These are phyloP conservation scores for Peromyscus eremicus DNA, from an alignment of 2,797 vertebrate genomes.

Conservation along the genomic window DNA sequence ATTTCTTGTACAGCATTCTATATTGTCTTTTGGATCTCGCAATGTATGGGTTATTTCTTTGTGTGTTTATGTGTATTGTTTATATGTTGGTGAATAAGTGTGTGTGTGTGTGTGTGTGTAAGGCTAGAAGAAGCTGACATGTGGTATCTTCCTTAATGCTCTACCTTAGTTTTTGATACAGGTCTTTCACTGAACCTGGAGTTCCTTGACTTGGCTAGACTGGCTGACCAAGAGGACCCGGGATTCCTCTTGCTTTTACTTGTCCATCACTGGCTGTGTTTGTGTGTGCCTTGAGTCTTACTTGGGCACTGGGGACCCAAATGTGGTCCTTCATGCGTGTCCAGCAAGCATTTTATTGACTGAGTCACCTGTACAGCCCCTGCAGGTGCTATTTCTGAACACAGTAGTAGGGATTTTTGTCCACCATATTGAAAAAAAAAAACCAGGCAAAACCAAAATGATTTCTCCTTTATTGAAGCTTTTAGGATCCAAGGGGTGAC, in stretches of 20 bases:
- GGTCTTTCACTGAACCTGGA: background rate
- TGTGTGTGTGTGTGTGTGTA: too few species aligned
- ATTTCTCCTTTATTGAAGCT: background rate
- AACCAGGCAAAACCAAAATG: background rate
- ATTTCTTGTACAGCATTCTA: conserved; percentile 18
- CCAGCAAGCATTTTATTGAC: background rate
- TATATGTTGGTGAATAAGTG: background rate
- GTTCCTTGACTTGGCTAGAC: background rate
- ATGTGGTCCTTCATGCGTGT: background rate
- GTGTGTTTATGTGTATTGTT: background rate
- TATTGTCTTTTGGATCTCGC: conserved; percentile 34
- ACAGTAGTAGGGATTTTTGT: background rate
- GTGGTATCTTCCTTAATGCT: background rate
- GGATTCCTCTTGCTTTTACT: background rate
- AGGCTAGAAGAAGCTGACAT: background rate
- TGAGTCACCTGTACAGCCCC: background rate
- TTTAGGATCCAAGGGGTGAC: conserved; percentile 14
- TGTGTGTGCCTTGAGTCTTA: background rate
- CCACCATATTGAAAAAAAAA: background rate
- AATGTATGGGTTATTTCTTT: background rate
- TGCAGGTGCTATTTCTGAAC: background rate
- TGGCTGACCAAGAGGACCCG: background rate
- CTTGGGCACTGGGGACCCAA: background rate
- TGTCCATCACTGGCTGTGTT: background rate
- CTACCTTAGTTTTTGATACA: background rate